phyloP scores from a whole-genome alignment of 2,113 vertebrate species.

The Phyllostomus discolor region DNA sequence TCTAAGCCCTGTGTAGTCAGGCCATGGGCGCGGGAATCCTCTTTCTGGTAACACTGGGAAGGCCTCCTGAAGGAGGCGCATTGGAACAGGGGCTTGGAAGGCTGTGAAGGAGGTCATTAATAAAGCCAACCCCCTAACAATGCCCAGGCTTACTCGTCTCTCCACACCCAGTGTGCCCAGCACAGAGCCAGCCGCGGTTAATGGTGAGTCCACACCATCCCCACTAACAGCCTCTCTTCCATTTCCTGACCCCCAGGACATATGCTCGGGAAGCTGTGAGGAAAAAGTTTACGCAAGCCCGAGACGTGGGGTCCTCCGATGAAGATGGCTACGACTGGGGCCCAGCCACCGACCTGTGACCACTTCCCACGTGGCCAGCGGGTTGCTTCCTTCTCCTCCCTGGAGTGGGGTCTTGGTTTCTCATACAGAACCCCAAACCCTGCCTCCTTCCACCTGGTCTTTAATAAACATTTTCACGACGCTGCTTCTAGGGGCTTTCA shows the following conservation, averaged over 20 bases:
- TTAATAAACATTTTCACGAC: slow-evolving; percentile 39
- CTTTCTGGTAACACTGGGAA: neutral
- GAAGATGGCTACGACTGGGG: slow-evolving; percentile 89
- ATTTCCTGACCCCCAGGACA: slow-evolving; percentile 65
- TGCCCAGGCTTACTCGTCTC: neutral
- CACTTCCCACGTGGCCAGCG: neutral
- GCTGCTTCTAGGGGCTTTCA: neutral
- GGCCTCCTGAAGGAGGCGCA: neutral
- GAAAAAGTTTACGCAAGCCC: slow-evolving; percentile 87
- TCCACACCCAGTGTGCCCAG: neutral
- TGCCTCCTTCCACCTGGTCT: neutral
- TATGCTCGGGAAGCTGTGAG: slow-evolving; percentile 87
- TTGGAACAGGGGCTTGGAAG: neutral
- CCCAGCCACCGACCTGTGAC: slow-evolving; percentile 92
- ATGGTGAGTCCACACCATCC: too few relatives aligned
- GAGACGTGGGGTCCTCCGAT: slow-evolving; percentile 85
- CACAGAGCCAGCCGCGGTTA: accelerated
- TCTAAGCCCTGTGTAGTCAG: neutral
- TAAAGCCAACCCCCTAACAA: neutral
- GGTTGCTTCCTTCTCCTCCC: neutral
- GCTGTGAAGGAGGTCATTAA: neutral
- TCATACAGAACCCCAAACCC: neutral
- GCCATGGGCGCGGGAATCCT: neutral
- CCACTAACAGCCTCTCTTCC: accelerated
- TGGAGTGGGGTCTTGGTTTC: neutral